These are phyloP conservation scores for Leptopilina myrica DNA, from an alignment of 2,888 invertebrate species.

Conservation along the genomic window DNA sequence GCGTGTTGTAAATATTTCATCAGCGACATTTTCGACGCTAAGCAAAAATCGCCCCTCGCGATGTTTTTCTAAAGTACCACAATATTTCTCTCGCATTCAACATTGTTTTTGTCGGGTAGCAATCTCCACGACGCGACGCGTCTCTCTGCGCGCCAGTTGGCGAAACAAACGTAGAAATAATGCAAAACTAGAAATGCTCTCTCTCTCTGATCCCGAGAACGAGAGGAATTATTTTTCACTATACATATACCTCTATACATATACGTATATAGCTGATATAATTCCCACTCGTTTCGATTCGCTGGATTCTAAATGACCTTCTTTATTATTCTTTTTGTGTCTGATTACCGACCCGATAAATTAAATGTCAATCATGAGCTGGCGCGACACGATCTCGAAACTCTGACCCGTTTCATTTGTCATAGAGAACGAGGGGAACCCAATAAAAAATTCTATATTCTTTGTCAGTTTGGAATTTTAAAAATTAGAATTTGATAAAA, in stretches of 20 bases:
- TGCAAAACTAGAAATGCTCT: constrained; percentile 13
- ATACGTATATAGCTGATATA: neutral
- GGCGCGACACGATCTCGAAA: constrained; percentile 7
- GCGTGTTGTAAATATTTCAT: constrained; percentile 18
- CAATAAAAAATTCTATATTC: neutral
- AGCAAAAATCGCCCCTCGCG: neutral
- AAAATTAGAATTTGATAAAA: neutral
- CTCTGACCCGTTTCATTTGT: neutral
- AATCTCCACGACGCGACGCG: constrained; percentile 17
- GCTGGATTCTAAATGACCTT: constrained; percentile 23
- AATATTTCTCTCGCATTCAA: constrained; percentile 20
- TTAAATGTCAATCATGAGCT: constrained; percentile 23
- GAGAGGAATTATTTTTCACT: neutral
- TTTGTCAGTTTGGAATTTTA: neutral
- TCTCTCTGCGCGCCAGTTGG: constrained; percentile 23
- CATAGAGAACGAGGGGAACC: neutral
- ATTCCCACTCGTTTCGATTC: constrained; percentile 16
- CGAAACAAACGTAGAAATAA: constrained; percentile 15
- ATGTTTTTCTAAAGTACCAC: constrained; percentile 21
- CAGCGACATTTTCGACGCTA: neutral
- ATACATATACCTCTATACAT: too few species aligned
- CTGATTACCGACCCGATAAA: constrained; percentile 19
- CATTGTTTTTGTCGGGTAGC: constrained; percentile 20
- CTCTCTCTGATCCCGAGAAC: neutral
- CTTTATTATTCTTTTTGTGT: constrained; percentile 16